Conservation (phyloP, 2,113 vertebrate species). For the Nestor notabilis region DNA sequence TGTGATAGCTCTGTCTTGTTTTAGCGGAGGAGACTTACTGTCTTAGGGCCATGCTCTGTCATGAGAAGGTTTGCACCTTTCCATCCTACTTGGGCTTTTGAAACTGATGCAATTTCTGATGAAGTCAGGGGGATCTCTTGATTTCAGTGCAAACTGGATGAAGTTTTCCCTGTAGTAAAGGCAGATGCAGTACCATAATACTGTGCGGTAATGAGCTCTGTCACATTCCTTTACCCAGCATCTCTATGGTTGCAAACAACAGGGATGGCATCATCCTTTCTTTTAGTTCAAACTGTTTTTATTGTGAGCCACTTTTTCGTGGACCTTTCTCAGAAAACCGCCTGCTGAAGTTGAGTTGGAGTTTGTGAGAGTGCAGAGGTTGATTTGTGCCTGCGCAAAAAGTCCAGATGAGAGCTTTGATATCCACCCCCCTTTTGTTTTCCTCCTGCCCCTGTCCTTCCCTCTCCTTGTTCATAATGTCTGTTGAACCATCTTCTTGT, state of each 20-base stretch:
- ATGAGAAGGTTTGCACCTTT: background rate
- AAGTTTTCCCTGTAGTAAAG: background rate
- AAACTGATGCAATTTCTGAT: background rate
- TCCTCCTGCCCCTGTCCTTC: background rate
- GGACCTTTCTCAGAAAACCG: background rate
- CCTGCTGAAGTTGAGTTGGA: background rate
- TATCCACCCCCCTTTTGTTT: background rate
- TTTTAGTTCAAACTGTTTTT: background rate
- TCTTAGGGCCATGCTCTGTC: background rate
- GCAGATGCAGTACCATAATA: accelerated
- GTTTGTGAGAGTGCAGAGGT: background rate
- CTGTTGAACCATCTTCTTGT: background rate
- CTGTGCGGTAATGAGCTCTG: accelerated
- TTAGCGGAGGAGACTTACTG: background rate
- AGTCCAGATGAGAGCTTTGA: background rate
- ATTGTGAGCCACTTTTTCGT: background rate
- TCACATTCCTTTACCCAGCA: accelerated
- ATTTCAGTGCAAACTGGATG: background rate
- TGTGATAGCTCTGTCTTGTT: background rate
- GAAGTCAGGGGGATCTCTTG: background rate
- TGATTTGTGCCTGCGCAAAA: background rate
- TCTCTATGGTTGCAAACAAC: background rate
- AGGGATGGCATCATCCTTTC: background rate
- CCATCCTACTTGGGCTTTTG: background rate
- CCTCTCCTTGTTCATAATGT: background rate